Base-by-base conservation (phyloP, 1,140 invertebrate genomes). In the Drosophila truncata region DNA sequence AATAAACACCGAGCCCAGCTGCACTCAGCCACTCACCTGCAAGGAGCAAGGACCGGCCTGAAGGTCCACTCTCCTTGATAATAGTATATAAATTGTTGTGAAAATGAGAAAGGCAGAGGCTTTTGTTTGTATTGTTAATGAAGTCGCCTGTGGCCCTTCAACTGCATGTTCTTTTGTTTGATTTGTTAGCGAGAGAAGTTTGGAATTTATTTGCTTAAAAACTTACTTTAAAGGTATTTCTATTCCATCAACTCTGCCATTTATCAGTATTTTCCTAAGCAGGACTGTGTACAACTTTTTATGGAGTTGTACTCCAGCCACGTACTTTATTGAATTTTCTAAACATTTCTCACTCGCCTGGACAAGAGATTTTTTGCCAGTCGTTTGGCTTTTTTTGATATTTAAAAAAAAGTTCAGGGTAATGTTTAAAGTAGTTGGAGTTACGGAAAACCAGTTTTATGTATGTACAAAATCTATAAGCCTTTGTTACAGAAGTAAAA, bases 61-160 rank as follows among this genome's bases (percentile, higher is more conserved):
- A n/a, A n/a, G n/a, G 59, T 64, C 59, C 35, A 31, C 23, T 67
- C 46, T 67, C 37, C 29, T 23, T 37, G 35, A 37, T 20, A 44
- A 54, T 46, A 44, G 44, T 46, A 67, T 37, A 70, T 37, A 54
- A 70, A 55, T 67, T 70, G 63, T 70, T 70, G 47, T 55, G 52
- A 31, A 70, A 70, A 70, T 70, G 66, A 54, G 63, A 70, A 70
- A 37, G 33, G 47, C 25, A 27, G 47, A 63, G 8, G 23, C 66
- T 70, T 37, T 63, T 69, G 63, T 70, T 70, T 70, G 63, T 29
- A 29, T 70, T 70, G 66, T 70, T 70, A 70, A 70, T 70, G 66
- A 70, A 70, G 66, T 70, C 63, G 63, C 62, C 27, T 54, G 37
- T 70, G 47, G 47, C 47, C 62, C 31, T 67, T 44, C 37, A 41